These are phyloP conservation scores for Sebastes hubbsi DNA, from an alignment of 2,797 vertebrate genomes.

Conservation along the genomic window DNA sequence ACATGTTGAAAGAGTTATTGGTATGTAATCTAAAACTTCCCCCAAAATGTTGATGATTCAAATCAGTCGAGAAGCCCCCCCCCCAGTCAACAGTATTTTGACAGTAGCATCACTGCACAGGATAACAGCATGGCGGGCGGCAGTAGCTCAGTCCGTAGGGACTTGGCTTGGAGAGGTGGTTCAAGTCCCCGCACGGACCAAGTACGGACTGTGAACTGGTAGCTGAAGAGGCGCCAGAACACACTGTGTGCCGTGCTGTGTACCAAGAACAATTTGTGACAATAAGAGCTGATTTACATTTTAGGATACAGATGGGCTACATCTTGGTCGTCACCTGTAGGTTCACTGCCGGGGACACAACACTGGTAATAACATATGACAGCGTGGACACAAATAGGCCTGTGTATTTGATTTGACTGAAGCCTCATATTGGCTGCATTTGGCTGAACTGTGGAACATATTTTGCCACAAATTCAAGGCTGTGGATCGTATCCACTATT, in stretches of 20 bases:
- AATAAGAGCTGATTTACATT: not conserved
- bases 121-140: not conserved
- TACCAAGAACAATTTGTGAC: too few species aligned
- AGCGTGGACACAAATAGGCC: not conserved
- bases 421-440: not conserved
- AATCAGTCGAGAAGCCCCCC: not conserved
- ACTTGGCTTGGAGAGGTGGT: too few species aligned
- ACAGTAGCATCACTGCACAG: not conserved
- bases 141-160: too few species aligned
- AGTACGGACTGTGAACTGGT: too few species aligned
- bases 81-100: not conserved
- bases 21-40: not conserved
- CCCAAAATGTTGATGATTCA: not conserved
- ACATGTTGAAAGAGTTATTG: not conserved
- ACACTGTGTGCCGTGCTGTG: too few species aligned
- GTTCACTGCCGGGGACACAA: not conserved
- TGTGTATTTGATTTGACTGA: not conserved
- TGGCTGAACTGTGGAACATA: not conserved
- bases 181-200: too few species aligned
- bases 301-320: too few species aligned
- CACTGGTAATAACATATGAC: not conserved
- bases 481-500: not conserved
- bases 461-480: not conserved
- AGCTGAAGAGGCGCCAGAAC: too few species aligned
- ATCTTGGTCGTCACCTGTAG: not conserved